Evolutionary conservation across 2,797 vertebrate genomes (phyloP).

Genomic region (Carduelis carduelis): DNA sequence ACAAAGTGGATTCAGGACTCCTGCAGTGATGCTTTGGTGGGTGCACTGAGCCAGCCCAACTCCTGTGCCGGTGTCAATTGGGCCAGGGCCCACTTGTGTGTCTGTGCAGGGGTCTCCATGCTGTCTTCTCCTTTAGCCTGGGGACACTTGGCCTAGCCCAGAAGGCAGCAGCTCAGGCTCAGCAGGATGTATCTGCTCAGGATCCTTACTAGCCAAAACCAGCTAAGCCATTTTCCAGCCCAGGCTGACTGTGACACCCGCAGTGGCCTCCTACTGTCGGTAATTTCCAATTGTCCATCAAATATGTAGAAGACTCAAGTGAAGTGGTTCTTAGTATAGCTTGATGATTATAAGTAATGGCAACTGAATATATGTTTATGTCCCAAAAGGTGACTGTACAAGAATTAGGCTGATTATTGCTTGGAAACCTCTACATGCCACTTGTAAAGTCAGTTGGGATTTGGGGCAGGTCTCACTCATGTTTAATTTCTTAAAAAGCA

Average conservation of each 20-base stretch:
- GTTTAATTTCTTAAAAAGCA: background rate
- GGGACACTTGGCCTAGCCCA: background rate
- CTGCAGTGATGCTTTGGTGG: background rate
- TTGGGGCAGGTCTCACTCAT: background rate
- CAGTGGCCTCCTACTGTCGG: fast-evolving
- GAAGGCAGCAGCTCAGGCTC: background rate
- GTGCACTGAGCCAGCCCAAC: background rate
- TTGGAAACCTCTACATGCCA: background rate
- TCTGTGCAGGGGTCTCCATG: background rate
- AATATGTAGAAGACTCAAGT: background rate
- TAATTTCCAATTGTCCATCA: background rate
- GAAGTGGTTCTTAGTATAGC: background rate
- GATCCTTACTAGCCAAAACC: background rate
- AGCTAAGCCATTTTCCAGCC: background rate
- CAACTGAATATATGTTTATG: background rate
- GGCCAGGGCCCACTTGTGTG: background rate
- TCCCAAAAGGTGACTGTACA: background rate
- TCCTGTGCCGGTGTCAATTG: background rate
- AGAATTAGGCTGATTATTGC: background rate
- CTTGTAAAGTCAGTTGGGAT: background rate
- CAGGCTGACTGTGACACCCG: background rate
- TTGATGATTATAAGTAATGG: background rate
- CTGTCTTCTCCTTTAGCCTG: background rate
- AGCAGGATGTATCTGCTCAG: background rate
- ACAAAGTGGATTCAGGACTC: background rate